phyloP scores from a whole-genome alignment of 2,797 vertebrate species.

The Anas acuta region DNA sequence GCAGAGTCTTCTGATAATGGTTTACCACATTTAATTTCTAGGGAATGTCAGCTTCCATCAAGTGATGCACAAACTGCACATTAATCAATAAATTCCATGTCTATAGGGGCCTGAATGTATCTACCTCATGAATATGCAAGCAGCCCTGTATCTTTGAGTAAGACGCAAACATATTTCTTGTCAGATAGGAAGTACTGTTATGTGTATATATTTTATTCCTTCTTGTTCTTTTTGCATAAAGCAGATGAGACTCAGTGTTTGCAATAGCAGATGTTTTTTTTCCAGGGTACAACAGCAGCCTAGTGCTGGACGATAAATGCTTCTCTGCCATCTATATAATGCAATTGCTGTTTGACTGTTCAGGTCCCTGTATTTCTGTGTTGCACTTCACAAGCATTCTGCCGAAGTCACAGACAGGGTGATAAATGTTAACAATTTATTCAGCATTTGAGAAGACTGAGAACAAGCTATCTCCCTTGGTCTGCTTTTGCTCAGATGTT shows the following conservation, averaged over 20 bases:
- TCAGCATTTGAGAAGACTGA: neutral
- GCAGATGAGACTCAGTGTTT: neutral
- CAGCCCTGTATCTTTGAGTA: constrained; percentile 16
- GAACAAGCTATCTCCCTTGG: neutral
- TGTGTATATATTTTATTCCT: constrained; percentile 8
- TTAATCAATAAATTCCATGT: constrained; percentile 59
- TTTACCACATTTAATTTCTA: constrained; percentile 51
- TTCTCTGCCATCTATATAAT: constrained; percentile 15
- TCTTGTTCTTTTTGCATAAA: constrained; percentile 54
- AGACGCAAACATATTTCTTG: constrained; percentile 54
- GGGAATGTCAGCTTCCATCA: constrained; percentile 35
- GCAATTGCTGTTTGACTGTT: constrained; percentile 9
- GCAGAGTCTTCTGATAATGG: neutral
- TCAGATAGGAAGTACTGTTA: constrained; percentile 22
- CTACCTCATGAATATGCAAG: constrained; percentile 63
- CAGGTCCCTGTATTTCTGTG: neutral
- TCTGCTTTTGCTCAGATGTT: neutral
- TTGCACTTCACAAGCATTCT: neutral
- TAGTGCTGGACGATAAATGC: constrained; percentile 11
- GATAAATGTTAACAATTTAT: constrained; percentile 42
- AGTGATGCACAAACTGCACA: constrained; percentile 40
- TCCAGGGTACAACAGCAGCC: neutral
- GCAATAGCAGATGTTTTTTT: constrained; percentile 36
- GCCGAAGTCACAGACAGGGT: neutral
- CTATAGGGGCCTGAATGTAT: constrained; percentile 29